A percentile compares a stretch with the other conserved stretches of the same genome.
These are phyloP conservation scores for Zaprionus lineosus DNA, from an alignment of 2,888 invertebrate genomes.

Conservation along the genomic window DNA sequence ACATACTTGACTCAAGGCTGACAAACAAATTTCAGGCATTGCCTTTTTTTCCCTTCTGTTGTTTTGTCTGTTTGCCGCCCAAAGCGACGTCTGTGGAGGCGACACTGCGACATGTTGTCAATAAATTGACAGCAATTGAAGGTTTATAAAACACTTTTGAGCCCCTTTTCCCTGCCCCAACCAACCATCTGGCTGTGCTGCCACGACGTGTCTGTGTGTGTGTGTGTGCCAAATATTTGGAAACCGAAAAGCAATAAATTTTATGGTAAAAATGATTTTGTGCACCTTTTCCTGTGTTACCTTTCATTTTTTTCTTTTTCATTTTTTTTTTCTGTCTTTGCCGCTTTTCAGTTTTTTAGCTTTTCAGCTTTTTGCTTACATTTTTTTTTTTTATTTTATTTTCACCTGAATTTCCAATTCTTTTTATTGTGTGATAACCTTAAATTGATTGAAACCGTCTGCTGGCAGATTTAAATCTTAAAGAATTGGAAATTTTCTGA, in stretches of 20 bases:
- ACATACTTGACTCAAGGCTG: conserved; percentile 56
- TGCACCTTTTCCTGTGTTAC: conserved; percentile 47
- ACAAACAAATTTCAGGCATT: conserved; percentile 64
- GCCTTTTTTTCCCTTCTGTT: conserved; percentile 34
- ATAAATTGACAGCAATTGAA: conserved; percentile 79
- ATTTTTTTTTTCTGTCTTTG: conserved; percentile 10
- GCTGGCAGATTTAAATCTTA: conserved; percentile 33
- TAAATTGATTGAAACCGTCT: conserved; percentile 61
- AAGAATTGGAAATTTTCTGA: conserved; percentile 2
- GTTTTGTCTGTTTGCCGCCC: conserved; percentile 46
- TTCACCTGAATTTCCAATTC: conserved; percentile 1
- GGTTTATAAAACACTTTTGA: conserved; percentile 75
- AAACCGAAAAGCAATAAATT: conserved; percentile 72
- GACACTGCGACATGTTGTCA: conserved; percentile 71
- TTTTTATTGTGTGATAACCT: conserved; percentile 49
- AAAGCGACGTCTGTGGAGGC: conserved; percentile 48
- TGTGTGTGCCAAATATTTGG: conserved; percentile 58
- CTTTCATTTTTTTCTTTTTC: conserved; percentile 34
- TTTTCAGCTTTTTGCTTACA: too few species aligned
- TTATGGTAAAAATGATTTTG: conserved; percentile 71
- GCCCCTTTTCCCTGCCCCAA: conserved; percentile 13
- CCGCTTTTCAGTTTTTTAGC: too few species aligned
- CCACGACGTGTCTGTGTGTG: not conserved
- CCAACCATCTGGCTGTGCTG: not conserved
- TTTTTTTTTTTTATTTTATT: conserved; percentile 15